Evolutionary conservation across 1,140 invertebrate genomes (phyloP).

Genomic region (Akabosia matsudoensis): DNA sequence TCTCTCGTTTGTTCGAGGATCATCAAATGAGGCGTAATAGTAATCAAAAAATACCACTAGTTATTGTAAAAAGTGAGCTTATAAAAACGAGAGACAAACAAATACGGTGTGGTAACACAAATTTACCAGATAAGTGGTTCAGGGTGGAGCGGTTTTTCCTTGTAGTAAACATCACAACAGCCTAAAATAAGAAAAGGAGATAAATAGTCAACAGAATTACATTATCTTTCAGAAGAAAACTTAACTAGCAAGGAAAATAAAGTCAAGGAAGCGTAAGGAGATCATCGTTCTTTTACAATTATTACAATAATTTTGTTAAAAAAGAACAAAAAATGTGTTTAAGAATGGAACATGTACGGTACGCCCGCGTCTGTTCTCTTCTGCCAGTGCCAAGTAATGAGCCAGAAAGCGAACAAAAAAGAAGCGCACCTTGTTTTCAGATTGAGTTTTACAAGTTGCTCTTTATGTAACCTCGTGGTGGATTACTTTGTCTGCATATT

Average conservation of each 20-base stretch:
- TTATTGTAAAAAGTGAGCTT: background rate
- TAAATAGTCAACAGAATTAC: background rate
- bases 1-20: background rate
- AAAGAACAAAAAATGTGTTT: no score
- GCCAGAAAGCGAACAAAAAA: background rate
- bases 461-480: background rate
- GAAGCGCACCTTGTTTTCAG: background rate
- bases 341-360: background rate
- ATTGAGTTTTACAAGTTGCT: conserved; percentile 12
- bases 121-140: conserved; percentile 21
- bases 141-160: conserved; percentile 1
- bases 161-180: background rate
- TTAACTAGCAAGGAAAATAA: background rate
- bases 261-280: background rate
- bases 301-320: conserved; percentile 1
- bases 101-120: background rate
- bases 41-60: conserved; percentile 1
- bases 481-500: background rate
- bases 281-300: background rate
- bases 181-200: background rate
- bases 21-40: conserved; percentile 20
- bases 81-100: no score
- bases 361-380: background rate
- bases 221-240: background rate
- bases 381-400: background rate